Percentiles rank a stretch among this genome's conserved stretches.
These are phyloP conservation scores for Karalla daura DNA, from an alignment of 2,797 vertebrate species.

Conservation along the genomic window DNA sequence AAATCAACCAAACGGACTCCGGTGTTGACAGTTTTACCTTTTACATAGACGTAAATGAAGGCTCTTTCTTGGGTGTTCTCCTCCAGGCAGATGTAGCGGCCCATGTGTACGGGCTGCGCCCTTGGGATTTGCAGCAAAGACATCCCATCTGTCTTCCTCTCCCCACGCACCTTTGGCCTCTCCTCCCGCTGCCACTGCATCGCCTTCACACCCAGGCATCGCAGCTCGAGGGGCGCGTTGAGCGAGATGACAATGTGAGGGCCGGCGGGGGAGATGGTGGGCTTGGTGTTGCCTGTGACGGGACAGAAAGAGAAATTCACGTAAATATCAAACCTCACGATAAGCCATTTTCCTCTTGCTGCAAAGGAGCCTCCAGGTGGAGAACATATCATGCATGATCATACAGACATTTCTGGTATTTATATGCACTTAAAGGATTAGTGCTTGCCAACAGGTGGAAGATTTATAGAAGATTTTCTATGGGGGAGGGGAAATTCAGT, in stretches of 20 bases:
- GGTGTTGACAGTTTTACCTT: constrained; percentile 84
- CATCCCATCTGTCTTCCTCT: constrained; percentile 51
- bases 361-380: background rate
- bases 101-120: constrained; percentile 80
- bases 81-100: constrained; percentile 90
- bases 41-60: constrained; percentile 92
- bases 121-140: constrained; percentile 60
- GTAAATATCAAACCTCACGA: background rate
- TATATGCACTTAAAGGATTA: background rate
- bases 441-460: background rate
- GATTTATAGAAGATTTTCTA: background rate
- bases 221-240: constrained; percentile 81
- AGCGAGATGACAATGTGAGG: constrained; percentile 80
- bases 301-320: background rate
- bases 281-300: constrained; percentile 75
- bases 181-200: constrained; percentile 89
- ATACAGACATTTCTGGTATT: background rate
- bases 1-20: background rate
- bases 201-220: constrained; percentile 79
- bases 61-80: constrained; percentile 69
- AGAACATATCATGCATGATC: background rate
- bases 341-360: background rate
- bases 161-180: constrained; percentile 56
- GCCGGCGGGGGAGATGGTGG: constrained; percentile 75
- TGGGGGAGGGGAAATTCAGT: background rate